Conservation (phyloP, 2,797 vertebrate species). For the Scomberomorus guttatus region DNA sequence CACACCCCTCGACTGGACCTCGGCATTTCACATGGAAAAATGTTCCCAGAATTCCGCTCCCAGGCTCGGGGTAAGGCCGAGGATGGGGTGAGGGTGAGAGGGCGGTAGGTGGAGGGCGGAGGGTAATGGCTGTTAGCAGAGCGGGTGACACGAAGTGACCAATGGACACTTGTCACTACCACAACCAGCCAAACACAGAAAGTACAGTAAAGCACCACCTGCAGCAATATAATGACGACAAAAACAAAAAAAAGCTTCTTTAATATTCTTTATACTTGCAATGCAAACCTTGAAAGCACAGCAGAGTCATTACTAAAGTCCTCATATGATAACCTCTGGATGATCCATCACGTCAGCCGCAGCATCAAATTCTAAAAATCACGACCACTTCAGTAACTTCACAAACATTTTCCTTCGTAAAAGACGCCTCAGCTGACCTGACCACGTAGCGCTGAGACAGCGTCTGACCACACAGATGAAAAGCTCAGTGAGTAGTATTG, state of each 20-base stretch:
- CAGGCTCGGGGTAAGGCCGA: conserved; percentile 85
- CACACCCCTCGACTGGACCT: conserved; percentile 88
- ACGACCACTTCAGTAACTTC: background rate
- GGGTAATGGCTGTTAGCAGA: conserved; percentile 59
- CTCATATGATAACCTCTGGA: background rate
- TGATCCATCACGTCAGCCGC: background rate
- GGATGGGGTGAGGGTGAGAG: conserved; percentile 82
- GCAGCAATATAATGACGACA: conserved; percentile 4
- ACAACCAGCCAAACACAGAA: conserved; percentile 21
- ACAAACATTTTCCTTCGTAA: background rate
- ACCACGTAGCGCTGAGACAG: background rate
- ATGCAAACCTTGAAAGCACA: background rate
- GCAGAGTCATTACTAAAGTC: background rate
- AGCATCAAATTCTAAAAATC: background rate
- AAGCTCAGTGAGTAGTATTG: conserved; percentile 31
- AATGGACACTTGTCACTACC: conserved; percentile 69
- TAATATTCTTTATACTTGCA: background rate
- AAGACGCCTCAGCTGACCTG: background rate
- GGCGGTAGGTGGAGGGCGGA: conserved; percentile 75
- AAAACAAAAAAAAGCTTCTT: conserved; percentile 5
- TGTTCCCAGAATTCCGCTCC: conserved; percentile 89
- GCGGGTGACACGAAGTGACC: conserved; percentile 67
- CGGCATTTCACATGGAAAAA: conserved; percentile 90
- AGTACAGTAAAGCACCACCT: conserved; percentile 6
- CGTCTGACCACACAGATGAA: conserved; percentile 28